These are phyloP conservation scores for Ellobium chinense DNA, from an alignment of 2,888 invertebrate species.

Conservation along the genomic window DNA sequence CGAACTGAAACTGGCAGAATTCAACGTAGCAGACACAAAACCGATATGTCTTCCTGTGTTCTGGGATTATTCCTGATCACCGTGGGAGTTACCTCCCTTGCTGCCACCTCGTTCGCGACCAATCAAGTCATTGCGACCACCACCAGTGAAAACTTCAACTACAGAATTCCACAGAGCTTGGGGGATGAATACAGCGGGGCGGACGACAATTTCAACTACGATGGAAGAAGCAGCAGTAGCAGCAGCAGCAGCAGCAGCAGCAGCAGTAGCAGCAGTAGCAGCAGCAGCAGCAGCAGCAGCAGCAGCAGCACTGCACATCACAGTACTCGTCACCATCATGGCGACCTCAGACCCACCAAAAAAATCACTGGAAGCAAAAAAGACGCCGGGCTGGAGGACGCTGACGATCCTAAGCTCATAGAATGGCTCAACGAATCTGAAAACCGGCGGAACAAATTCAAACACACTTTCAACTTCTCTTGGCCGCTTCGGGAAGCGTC, in stretches of 20 bases:
- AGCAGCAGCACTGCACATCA: neutral
- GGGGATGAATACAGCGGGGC: neutral
- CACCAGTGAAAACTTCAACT: conserved; percentile 19
- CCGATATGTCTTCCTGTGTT: neutral
- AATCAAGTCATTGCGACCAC: neutral
- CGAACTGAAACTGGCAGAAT: too few relatives aligned
- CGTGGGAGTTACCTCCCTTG: neutral
- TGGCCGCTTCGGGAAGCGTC: conserved; percentile 81
- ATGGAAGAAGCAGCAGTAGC: neutral
- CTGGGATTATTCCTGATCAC: neutral
- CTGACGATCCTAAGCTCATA: neutral
- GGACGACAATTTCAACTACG: neutral
- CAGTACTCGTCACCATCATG: conserved; percentile 19
- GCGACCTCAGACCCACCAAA: neutral
- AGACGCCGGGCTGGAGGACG: neutral
- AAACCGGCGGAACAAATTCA: conserved; percentile 48
- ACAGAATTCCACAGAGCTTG: neutral
- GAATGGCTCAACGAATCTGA: conserved; percentile 2
- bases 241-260: neutral
- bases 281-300: neutral
- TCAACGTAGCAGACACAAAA: too few relatives aligned
- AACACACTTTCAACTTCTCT: conserved; percentile 67
- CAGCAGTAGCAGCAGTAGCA: neutral
- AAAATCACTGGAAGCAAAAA: neutral
- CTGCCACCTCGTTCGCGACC: neutral